phyloP scores from a whole-genome alignment of 2,113 vertebrate species.

The Carollia perspicillata region DNA sequence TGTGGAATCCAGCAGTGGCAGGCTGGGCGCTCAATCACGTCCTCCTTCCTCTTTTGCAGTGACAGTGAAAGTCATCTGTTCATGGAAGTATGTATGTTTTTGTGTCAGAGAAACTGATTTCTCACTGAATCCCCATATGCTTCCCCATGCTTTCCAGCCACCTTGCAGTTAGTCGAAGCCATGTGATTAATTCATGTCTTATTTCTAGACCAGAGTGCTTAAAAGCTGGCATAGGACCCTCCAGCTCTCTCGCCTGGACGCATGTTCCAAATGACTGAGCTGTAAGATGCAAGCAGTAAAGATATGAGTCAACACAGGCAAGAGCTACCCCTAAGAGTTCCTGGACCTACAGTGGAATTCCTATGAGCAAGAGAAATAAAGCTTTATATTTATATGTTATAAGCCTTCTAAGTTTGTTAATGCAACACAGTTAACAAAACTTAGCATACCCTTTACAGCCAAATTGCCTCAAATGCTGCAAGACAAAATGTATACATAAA shows the following conservation, averaged over 20 bases:
- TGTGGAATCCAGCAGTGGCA: background rate
- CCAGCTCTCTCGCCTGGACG: conserved; percentile 3
- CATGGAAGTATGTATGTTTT: background rate
- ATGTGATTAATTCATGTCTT: conserved; percentile 18
- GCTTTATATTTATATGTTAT: background rate
- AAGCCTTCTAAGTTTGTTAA: background rate
- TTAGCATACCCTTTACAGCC: background rate
- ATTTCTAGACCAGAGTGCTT: conserved; percentile 41
- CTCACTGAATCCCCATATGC: conserved; percentile 10
- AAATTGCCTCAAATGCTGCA: conserved; percentile 36
- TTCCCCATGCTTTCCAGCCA: background rate
- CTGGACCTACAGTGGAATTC: background rate
- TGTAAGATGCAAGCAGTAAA: background rate
- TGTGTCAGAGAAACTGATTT: background rate
- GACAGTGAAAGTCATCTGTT: conserved; percentile 15
- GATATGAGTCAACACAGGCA: background rate
- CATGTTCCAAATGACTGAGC: background rate
- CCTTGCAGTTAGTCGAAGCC: background rate
- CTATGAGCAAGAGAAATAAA: background rate
- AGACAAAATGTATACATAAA: conserved; percentile 36
- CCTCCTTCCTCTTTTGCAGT: background rate
- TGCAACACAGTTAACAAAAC: conserved; percentile 7
- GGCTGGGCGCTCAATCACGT: background rate
- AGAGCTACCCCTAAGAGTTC: background rate
- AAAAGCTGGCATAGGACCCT: background rate